Base-by-base conservation (phyloP, 2,113 vertebrate genomes). In the Bagarius yarrelli region DNA sequence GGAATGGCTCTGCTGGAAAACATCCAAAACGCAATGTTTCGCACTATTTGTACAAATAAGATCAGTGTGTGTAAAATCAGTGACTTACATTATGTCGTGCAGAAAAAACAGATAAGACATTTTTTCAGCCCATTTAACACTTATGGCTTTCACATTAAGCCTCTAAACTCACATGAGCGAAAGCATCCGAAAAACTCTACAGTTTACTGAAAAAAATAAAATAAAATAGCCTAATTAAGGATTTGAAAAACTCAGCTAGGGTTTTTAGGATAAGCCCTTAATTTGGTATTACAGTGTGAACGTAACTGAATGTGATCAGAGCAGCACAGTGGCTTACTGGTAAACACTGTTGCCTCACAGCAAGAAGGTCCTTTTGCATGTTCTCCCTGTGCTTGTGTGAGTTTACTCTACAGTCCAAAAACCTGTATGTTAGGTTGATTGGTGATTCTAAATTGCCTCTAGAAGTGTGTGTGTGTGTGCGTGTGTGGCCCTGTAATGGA, bases 1-100 rank as follows among this genome's bases (percentile, higher is more conserved):
- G 55, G 71, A 84, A 85, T 80, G 76, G 53, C 47, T 67, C 44
- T 77, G 53, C 82, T 85, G 86, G 82, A 82, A 81, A 71, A 81
- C 73, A 53, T 53, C 77, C 75, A 86, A 77, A 25, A 79, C 21
- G 34, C 79, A 75, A 60, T 74, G 66, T 74, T 36, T 52, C 47
- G 14, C 55, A 78, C 60, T 34, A 81, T 71, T 84, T 78, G 66
- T 72, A 70, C 63, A 81, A 80, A 69, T 56, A 67, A 76, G 72
- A 75, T 83, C 70, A 76, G 53, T 79, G 40, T 80, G 70, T 79
- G 44, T 77, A 60, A 57, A 70, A 67, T 63, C 78, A 70, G 34
- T 80, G 82, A 80, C 82, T 74, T 78, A 47, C 34, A 64, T 69
- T 76, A 76, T 76, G 55, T 71, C 71, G 55, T 47, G 25, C 56